A percentile compares a stretch with the other conserved stretches of the same genome.
Conservation (phyloP, 1,140 invertebrate genomes). For the Hycleus cichorii region DNA sequence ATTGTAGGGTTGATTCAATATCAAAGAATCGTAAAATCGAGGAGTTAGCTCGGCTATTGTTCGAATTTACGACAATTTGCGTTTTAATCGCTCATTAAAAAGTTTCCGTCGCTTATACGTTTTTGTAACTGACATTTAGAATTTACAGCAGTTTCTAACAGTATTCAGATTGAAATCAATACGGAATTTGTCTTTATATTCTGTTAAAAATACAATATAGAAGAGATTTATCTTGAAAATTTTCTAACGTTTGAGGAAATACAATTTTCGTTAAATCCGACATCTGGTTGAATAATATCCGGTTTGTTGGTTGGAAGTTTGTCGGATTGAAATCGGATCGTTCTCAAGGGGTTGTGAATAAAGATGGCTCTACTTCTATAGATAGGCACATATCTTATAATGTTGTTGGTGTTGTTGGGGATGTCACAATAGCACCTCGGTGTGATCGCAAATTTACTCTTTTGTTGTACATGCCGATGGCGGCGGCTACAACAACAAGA, state of each 20-base stretch:
- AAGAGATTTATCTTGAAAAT: too few relatives aligned
- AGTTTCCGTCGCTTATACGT: constrained; percentile 7
- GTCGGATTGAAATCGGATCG: constrained; percentile 12
- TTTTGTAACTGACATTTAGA: constrained; percentile 7
- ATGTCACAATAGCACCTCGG: constrained; percentile 7
- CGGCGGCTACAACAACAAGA: background rate
- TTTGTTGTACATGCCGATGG: constrained; percentile 9
- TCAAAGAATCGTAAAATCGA: constrained; percentile 8
- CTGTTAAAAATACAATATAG: background rate
- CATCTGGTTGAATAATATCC: background rate
- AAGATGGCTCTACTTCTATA: background rate
- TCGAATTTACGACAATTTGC: constrained; percentile 6
- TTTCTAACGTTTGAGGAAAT: too few relatives aligned
- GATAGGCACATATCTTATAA: too few relatives aligned
- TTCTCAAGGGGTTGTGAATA: background rate
- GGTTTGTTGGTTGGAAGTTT: constrained; percentile 1
- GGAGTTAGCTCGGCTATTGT: constrained; percentile 4
- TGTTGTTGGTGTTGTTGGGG: too few relatives aligned
- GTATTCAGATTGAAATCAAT: background rate
- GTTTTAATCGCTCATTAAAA: constrained; percentile 15
- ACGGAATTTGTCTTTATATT: constrained; percentile 1
- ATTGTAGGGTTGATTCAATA: constrained; percentile 1
- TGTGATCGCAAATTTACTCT: constrained; percentile 6
- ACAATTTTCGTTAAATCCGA: too few relatives aligned
- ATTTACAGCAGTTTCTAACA: constrained; percentile 3